Conservation (phyloP, 2,888 invertebrate species). For the Calameuta idolon region DNA sequence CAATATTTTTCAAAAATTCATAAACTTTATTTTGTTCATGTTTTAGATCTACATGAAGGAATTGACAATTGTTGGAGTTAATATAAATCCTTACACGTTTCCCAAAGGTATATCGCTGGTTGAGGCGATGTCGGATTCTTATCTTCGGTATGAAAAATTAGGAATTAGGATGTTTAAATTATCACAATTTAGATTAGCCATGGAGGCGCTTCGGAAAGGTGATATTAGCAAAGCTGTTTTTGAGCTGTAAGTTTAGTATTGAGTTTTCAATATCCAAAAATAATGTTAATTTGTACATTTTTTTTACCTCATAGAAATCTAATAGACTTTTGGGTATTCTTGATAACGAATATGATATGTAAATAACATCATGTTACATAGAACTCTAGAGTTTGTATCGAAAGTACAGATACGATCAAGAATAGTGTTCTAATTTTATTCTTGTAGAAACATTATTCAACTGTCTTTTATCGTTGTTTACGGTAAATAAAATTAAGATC, state of each 20-base stretch:
- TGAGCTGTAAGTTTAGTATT: slow-evolving; percentile 55
- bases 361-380: neutral
- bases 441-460: neutral
- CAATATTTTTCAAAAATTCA: slow-evolving; percentile 24
- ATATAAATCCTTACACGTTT: slow-evolving; percentile 78
- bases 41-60: slow-evolving; percentile 75
- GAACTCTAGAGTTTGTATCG: neutral
- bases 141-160: slow-evolving; percentile 72
- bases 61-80: slow-evolving; percentile 74
- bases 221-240: slow-evolving; percentile 74
- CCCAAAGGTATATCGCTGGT: slow-evolving; percentile 74
- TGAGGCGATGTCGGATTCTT: slow-evolving; percentile 74
- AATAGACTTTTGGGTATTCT: neutral
- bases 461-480: neutral
- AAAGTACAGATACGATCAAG: neutral
- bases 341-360: neutral
- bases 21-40: slow-evolving; percentile 40
- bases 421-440: neutral
- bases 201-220: slow-evolving; percentile 70
- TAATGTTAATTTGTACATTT: neutral
- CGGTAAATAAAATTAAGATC: no score
- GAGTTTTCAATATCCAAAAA: neutral
- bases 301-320: neutral
- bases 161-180: slow-evolving; percentile 72
- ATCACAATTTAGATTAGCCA: slow-evolving; percentile 70